A percentile compares a stretch with the other conserved stretches of the same genome.
These are phyloP conservation scores for Gobiocypris rarus DNA, from an alignment of 2,113 vertebrate species.

Conservation along the genomic window DNA sequence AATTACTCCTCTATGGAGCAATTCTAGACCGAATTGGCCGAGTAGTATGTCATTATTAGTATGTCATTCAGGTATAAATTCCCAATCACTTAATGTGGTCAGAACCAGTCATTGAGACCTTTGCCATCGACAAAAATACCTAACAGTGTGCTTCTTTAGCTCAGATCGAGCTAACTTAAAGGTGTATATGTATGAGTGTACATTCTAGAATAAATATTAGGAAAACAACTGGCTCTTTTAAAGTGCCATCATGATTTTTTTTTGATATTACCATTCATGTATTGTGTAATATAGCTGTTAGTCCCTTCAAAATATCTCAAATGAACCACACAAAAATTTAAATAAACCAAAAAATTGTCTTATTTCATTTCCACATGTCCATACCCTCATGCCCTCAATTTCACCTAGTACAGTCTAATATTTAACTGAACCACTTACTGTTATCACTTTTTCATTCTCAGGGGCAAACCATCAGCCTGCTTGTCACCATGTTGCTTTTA, in stretches of 20 bases:
- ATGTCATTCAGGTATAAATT: background rate
- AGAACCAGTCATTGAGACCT: too few relatives aligned
- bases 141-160: too few relatives aligned
- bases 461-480: slow-evolving; percentile 42
- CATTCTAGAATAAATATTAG: background rate
- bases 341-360: background rate
- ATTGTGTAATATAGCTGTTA: too few relatives aligned
- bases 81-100: background rate
- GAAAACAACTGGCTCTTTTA: background rate
- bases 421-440: slow-evolving; percentile 39
- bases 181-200: background rate
- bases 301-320: background rate
- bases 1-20: too few relatives aligned
- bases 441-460: slow-evolving; percentile 43
- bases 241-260: background rate
- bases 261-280: too few relatives aligned
- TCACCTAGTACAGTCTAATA: slow-evolving; percentile 40
- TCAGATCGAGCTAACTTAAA: background rate
- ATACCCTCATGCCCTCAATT: slow-evolving; percentile 29
- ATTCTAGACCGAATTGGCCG: too few relatives aligned
- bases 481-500: slow-evolving; percentile 43
- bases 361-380: background rate
- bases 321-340: too few relatives aligned
- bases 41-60: too few relatives aligned
- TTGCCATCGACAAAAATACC: background rate